Conservation (phyloP, 2,113 vertebrate genomes). For the Chaetops frenatus region DNA sequence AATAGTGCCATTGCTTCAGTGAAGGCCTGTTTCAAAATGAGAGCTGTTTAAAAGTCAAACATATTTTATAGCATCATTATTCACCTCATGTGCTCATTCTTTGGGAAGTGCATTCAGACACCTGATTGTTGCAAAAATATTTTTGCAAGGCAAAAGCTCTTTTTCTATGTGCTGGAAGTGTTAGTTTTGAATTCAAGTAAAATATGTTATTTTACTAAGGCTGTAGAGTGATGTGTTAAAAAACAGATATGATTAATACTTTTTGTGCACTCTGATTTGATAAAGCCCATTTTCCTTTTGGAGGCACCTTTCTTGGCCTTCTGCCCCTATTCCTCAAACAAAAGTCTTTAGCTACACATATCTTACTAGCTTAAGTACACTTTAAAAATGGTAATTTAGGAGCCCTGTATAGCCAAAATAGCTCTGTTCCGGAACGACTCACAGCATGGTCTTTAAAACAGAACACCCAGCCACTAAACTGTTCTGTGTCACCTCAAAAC, state of each 20-base stretch:
- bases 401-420: constrained; percentile 47
- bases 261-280: constrained; percentile 28
- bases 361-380: constrained; percentile 57
- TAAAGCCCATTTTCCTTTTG: constrained; percentile 42
- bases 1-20: neutral
- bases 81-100: neutral
- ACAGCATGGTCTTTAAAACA: constrained; percentile 49
- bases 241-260: neutral
- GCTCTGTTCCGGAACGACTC: constrained; percentile 60
- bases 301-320: constrained; percentile 33
- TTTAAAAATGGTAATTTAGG: constrained; percentile 65
- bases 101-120: constrained; percentile 6
- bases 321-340: neutral
- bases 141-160: constrained; percentile 43
- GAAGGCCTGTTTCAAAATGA: neutral
- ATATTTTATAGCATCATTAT: constrained; percentile 14
- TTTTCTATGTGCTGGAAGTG: neutral
- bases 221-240: neutral
- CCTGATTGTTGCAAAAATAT: constrained; percentile 55
- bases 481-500: constrained; percentile 52
- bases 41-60: neutral
- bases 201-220: neutral
- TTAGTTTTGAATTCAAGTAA: constrained; percentile 50
- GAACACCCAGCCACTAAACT: constrained; percentile 46
- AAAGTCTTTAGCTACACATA: constrained; percentile 46